Evolutionary conservation across 2,888 invertebrate species (phyloP).

Genomic region (Acanthoscelides obtectus): DNA sequence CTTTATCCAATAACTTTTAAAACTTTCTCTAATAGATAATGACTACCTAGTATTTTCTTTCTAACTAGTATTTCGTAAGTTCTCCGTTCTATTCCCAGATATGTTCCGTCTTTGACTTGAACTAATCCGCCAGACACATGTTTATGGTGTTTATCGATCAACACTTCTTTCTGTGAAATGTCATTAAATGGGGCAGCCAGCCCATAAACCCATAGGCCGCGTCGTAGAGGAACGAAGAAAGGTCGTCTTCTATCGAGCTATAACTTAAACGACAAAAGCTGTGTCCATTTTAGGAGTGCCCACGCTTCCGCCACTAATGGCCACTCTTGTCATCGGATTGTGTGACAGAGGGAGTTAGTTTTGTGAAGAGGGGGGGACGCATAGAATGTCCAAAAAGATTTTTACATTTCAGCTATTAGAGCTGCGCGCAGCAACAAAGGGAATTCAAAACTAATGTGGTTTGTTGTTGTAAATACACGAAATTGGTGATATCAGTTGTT

Average conservation of each 20-base stretch:
- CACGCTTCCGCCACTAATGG: neutral
- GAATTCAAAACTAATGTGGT: too few species aligned
- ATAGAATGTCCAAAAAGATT: too few species aligned
- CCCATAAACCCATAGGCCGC: neutral
- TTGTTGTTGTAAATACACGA: too few species aligned
- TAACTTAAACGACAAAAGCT: neutral
- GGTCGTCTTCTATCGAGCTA: constrained; percentile 24
- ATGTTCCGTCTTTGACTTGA: neutral
- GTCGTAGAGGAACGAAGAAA: constrained; percentile 25
- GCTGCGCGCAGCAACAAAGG: too few species aligned
- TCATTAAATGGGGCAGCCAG: constrained; percentile 29
- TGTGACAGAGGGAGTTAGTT: neutral
- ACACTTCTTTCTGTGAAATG: constrained; percentile 37
- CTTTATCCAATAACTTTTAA: too few species aligned
- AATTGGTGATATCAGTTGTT: too few species aligned
- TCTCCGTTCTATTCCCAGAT: too few species aligned
- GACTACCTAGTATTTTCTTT: too few species aligned
- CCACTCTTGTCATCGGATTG: neutral
- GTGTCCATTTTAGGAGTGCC: neutral
- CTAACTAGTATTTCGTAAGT: too few species aligned
- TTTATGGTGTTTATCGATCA: constrained; percentile 30
- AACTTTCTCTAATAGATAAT: too few species aligned
- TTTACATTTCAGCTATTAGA: too few species aligned
- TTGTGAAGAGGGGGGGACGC: too few species aligned
- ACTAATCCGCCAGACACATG: neutral